phyloP scores from a whole-genome alignment of 2,888 invertebrate genomes.

The Allacma fusca region DNA sequence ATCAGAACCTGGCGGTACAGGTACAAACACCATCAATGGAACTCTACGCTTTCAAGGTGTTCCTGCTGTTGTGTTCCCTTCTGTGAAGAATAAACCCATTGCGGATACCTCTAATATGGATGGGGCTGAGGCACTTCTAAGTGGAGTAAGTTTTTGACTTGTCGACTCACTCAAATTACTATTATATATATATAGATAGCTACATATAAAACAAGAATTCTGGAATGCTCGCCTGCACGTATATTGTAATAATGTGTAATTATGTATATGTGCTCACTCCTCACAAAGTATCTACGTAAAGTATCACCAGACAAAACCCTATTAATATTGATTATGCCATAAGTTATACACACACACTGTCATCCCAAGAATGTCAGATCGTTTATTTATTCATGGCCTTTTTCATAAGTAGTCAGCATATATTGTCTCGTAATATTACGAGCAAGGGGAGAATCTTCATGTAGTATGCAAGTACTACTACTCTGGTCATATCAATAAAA shows the following conservation, averaged over 20 bases:
- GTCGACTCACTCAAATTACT: neutral
- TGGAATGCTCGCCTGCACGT: too few relatives aligned
- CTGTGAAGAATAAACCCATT: constrained; percentile 85
- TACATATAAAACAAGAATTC: too few relatives aligned
- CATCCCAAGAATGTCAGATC: constrained; percentile 11
- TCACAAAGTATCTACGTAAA: too few relatives aligned
- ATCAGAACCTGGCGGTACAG: constrained; percentile 45
- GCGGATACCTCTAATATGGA: constrained; percentile 56
- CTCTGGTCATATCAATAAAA: too few relatives aligned
- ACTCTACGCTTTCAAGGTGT: constrained; percentile 42
- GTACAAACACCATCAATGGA: constrained; percentile 25
- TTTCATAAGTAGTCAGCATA: neutral
- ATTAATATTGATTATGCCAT: too few relatives aligned
- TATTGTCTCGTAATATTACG: neutral
- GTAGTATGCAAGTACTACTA: too few relatives aligned
- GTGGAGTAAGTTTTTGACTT: constrained; percentile 51
- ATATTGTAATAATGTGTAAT: too few relatives aligned
- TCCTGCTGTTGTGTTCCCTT: constrained; percentile 79
- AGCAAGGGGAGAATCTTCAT: too few relatives aligned
- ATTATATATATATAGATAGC: neutral
- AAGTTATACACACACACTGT: neutral
- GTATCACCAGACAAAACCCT: too few relatives aligned
- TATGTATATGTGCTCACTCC: too few relatives aligned
- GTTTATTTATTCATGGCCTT: constrained; percentile 4
- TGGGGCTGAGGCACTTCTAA: constrained; percentile 59